Evolutionary conservation across 2,797 vertebrate species (phyloP), one percentile per base, ranked within the genome.

Genomic region (Cossypha caffra): DNA sequence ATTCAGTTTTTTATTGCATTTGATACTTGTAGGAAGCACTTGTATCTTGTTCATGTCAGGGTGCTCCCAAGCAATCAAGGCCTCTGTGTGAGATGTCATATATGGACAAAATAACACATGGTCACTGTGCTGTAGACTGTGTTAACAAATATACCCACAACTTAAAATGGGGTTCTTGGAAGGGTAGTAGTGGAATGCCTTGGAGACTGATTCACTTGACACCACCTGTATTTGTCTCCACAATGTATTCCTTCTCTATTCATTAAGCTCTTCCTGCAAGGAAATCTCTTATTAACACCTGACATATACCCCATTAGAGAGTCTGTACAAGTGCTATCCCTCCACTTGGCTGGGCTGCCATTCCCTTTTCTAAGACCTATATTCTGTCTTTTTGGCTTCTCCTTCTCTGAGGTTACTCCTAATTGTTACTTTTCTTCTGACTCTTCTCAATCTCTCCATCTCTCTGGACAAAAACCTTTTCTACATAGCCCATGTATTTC

Each of bases 31-130:
- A 64, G 50, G 35, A 55, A 26, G 38, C 11, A 6, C 38, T 54
- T 25, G 11, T 71, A 13, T 33, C 55, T 7, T 1, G 9, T n/a
- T 40, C 45, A 33, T 16, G 42, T 31, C 0, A 0, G 64, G 9
- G 40, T 7, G 25, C 25, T 29, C 50, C 54, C 5, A 40, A 33
- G 25, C 13, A 40, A 19, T 45, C 25, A 42, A 33, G 23, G 55
- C 10, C 11, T 38, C 28, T 33, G 6, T 35, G 28, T 42, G 50
- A 42, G 15, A 25, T 43, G 17, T 47, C 66, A 13, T 7, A 42
- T 23, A 57, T 13, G 24, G 9, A 71, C 16, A 62, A 64, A 89
- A 68, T 47, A 48, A 59, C 78, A 7, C 10, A 16, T 11, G 19
- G 5, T 54, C 17, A 54, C 31, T 80, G 28, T 50, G 72, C n/a